These are phyloP conservation scores for Triplophysa rosa DNA, from an alignment of 2,113 vertebrate genomes.

Conservation along the genomic window DNA sequence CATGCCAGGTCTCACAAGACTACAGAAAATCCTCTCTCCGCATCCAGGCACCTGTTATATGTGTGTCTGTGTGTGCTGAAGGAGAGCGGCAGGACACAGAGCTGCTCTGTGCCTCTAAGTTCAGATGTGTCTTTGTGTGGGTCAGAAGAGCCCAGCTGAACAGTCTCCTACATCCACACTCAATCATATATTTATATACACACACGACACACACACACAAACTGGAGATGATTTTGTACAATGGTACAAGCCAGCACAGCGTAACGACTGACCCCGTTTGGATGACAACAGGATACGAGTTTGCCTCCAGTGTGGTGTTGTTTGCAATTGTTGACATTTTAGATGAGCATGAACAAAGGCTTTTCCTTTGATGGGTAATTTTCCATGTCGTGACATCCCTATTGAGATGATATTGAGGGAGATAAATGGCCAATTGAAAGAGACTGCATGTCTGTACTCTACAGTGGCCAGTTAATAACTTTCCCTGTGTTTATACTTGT, in stretches of 20 bases:
- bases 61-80: slow-evolving; percentile 19
- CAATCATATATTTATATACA: slow-evolving; percentile 4
- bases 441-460: slow-evolving; percentile 16
- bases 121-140: slow-evolving; percentile 55
- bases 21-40: slow-evolving; percentile 25
- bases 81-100: slow-evolving; percentile 43
- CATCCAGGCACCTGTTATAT: slow-evolving; percentile 29
- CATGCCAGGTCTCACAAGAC: slow-evolving; percentile 17
- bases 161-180: slow-evolving; percentile 7
- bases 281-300: slow-evolving; percentile 6
- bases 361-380: slow-evolving; percentile 20
- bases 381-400: slow-evolving; percentile 24
- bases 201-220: slow-evolving; percentile 8
- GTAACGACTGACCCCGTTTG: background rate
- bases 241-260: slow-evolving; percentile 17
- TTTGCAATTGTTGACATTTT: slow-evolving; percentile 33
- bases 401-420: slow-evolving; percentile 6
- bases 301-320: background rate
- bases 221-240: background rate
- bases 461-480: slow-evolving; percentile 47
- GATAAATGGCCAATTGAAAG: slow-evolving; percentile 22
- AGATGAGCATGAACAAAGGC: background rate
- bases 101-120: slow-evolving; percentile 45
- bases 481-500: slow-evolving; percentile 47
- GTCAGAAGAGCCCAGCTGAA: slow-evolving; percentile 40